Base-by-base conservation (phyloP, 2,797 vertebrate genomes). In the Aplochiton taeniatus region DNA sequence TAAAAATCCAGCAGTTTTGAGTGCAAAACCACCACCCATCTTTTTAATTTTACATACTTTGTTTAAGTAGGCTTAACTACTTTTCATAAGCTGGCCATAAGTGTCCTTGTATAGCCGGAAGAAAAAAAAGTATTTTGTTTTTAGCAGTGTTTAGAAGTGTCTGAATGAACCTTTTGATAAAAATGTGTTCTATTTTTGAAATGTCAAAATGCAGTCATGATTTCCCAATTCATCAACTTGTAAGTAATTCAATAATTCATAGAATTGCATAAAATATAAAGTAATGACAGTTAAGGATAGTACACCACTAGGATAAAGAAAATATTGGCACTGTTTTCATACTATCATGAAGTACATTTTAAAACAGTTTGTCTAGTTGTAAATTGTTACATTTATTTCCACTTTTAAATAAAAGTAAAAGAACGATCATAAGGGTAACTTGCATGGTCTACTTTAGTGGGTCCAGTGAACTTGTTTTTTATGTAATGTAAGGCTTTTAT, bases 401-500 rank as follows among this genome's bases (percentile, higher is more conserved):
- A 44, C 72, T 58, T 54, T 20, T 52, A 65, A 69, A 54, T 61
- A 44, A 42, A 16, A 45, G 52, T 46, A 81, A 62, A 57, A 57
- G 58, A 73, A 71, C 74, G 73, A 75, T 66, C 17, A 55, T 72
- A 73, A 76, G 74, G 68, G 80, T 85, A 68, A 74, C 84, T 82
- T 89, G 89, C 90, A 91, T 90, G 86, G 85, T 84, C 76, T 78
- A 59, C 79, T 74, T 78, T 82, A 82, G 87, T 61, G 75, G 84
- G 76, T 89, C 65, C 70, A 83, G 86, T 89, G 80, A 87, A 84
- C 78, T 81, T 93, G 93, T 96, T 95, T 94, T 93, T 93, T 94
- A 94, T 93, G 91, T 94, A 94, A 94, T 92, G 94, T 96, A 93
- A 92, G 93, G 94, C 94, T 97, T 97, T 95, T 95, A 94, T 92